phyloP scores from a whole-genome alignment of 2,888 invertebrate genomes.

The Cheilosia grossa region DNA sequence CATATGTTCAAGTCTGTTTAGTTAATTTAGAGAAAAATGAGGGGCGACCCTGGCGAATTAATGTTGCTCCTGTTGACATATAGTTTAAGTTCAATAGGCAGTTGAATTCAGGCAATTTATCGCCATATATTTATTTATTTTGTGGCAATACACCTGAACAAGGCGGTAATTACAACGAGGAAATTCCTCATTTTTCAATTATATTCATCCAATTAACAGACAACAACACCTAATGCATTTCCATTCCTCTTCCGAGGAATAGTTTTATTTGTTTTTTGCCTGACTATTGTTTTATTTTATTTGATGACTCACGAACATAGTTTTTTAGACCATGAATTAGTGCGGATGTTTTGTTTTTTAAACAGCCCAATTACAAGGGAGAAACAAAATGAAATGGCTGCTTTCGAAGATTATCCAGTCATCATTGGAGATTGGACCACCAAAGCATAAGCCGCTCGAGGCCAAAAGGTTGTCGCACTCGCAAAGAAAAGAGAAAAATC shows the following conservation, averaged over 20 bases:
- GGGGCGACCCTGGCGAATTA: no score
- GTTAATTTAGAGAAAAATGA: no score
- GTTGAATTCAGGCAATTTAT: no score
- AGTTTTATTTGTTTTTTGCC: neutral
- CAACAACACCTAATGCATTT: neutral
- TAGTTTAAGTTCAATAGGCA: no score
- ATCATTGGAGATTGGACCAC: constrained; percentile 4
- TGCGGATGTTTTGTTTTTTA: constrained; percentile 13
- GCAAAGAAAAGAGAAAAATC: neutral
- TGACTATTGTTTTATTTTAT: neutral
- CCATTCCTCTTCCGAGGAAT: neutral
- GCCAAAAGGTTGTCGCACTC: constrained; percentile 33
- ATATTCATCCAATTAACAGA: neutral
- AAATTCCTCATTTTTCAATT: neutral
- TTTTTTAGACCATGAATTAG: neutral
- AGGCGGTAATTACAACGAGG: neutral
- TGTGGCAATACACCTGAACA: no score
- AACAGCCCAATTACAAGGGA: constrained; percentile 2
- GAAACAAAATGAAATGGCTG: constrained; percentile 20
- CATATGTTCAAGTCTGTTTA: no score
- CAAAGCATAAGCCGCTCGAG: constrained; percentile 19
- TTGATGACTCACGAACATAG: constrained; percentile 22
- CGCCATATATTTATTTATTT: no score
- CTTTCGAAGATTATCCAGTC: constrained; percentile 8
- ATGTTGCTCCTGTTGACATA: no score